These are phyloP conservation scores for Pseudomyrmex sp. DNA, from an alignment of 1,140 invertebrate genomes.

Conservation along the genomic window DNA sequence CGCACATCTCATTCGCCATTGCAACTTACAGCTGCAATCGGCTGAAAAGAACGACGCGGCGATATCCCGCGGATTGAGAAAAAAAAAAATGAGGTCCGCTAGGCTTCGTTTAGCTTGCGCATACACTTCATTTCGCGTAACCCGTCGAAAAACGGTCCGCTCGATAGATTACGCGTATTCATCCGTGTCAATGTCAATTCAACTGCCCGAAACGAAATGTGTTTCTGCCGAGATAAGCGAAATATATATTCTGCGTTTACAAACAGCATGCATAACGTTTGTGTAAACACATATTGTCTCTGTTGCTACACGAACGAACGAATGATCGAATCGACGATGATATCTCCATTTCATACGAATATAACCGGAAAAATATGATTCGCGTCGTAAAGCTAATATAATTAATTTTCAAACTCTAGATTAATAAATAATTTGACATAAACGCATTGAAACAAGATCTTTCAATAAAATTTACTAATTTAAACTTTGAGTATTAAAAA, in stretches of 20 bases:
- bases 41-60: constrained; percentile 20
- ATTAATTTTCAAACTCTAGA: background rate
- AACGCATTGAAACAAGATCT: background rate
- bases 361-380: background rate
- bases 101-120: constrained; percentile 3
- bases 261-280: background rate
- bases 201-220: constrained; percentile 11
- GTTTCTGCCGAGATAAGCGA: constrained; percentile 33
- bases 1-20: constrained; percentile 24
- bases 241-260: constrained; percentile 2
- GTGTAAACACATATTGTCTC: background rate
- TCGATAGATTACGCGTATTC: constrained; percentile 6
- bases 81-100: constrained; percentile 27
- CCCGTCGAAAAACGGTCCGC: background rate
- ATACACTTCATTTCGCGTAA: constrained; percentile 41
- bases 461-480: background rate
- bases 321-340: background rate
- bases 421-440: constrained; percentile 2
- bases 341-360: background rate
- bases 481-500: too few species aligned
- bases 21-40: constrained; percentile 35
- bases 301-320: background rate
- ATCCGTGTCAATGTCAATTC: background rate
- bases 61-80: constrained; percentile 34
- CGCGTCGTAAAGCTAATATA: background rate